Conservation (phyloP, 2,888 invertebrate species). For the Aquatica leii region DNA sequence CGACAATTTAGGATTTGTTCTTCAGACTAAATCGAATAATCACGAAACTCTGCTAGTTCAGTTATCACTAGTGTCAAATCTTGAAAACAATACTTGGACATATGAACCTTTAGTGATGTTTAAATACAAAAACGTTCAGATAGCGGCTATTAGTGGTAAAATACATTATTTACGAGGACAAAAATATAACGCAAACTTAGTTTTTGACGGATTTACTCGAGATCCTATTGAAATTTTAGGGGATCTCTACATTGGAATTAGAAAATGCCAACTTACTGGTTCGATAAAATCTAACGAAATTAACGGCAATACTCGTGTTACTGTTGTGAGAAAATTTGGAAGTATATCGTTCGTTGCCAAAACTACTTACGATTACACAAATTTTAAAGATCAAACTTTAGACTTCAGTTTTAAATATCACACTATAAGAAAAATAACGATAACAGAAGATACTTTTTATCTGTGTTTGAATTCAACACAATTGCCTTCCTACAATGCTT, state of each 20-base stretch:
- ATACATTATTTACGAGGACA: conserved; percentile 32
- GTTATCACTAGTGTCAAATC: conserved; percentile 23
- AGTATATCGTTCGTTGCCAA: conserved; percentile 19
- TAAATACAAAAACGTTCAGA: conserved; percentile 36
- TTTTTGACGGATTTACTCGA: conserved; percentile 32
- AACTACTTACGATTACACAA: conserved; percentile 27
- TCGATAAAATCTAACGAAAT: conserved; percentile 32
- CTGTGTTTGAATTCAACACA: conserved; percentile 31
- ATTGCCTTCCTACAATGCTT: conserved; percentile 38
- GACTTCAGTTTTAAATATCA: conserved; percentile 23
- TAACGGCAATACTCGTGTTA: conserved; percentile 34
- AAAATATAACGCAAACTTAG: conserved; percentile 37
- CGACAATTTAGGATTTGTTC: conserved; percentile 39
- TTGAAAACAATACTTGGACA: conserved; percentile 16
- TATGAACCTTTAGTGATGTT: conserved; percentile 39
- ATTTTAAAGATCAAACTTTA: conserved; percentile 24
- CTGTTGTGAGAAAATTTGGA: conserved; percentile 23
- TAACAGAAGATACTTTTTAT: conserved; percentile 29
- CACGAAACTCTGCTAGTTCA: conserved; percentile 33
- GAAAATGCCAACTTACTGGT: conserved; percentile 26
- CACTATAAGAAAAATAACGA: conserved; percentile 15
- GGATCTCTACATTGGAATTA: conserved; percentile 23
- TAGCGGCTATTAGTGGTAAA: conserved; percentile 37
- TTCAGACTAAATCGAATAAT: conserved; percentile 39
- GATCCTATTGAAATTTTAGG: conserved; percentile 35